phyloP scores from a whole-genome alignment of 2,888 invertebrate genomes.

The Drosophila aldrichi region DNA sequence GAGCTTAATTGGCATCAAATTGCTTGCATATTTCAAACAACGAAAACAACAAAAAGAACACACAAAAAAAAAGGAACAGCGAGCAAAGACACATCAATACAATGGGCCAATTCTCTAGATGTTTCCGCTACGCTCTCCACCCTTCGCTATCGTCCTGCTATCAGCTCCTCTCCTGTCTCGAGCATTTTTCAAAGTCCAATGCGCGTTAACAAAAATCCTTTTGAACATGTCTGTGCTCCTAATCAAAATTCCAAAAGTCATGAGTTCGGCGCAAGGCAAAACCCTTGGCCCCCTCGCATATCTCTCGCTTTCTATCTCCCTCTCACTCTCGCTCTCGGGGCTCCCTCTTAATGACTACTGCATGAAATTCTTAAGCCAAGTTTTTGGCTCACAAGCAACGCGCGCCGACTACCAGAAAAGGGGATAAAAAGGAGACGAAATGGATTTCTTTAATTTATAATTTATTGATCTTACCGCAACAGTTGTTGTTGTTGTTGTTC shows the following conservation, averaged over 20 bases:
- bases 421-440: conserved; percentile 48
- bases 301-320: not conserved
- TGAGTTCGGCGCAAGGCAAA: conserved; percentile 51
- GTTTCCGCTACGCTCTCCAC: not conserved
- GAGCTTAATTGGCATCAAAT: conserved; percentile 80
- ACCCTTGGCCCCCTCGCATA: conserved; percentile 40
- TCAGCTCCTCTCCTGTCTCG: conserved; percentile 7
- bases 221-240: conserved; percentile 81
- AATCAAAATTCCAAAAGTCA: conserved; percentile 81
- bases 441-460: conserved; percentile 82
- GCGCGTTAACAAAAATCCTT: conserved; percentile 81
- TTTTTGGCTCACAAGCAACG: conserved; percentile 60
- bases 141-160: not conserved
- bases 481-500: conserved; percentile 24
- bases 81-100: conserved; percentile 71
- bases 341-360: conserved; percentile 71
- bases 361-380: conserved; percentile 75
- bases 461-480: conserved; percentile 78
- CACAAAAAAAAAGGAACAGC: conserved; percentile 29
- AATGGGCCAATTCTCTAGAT: conserved; percentile 58
- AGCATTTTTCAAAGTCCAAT: conserved; percentile 77
- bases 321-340: not conserved
- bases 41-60: conserved; percentile 34
- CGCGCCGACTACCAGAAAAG: conserved; percentile 27
- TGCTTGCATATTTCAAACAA: conserved; percentile 75